Percentiles rank a stretch among this genome's conserved stretches.
Conservation (phyloP, 92 coral and sea anemone species). For the Diadumene lineata region DNA sequence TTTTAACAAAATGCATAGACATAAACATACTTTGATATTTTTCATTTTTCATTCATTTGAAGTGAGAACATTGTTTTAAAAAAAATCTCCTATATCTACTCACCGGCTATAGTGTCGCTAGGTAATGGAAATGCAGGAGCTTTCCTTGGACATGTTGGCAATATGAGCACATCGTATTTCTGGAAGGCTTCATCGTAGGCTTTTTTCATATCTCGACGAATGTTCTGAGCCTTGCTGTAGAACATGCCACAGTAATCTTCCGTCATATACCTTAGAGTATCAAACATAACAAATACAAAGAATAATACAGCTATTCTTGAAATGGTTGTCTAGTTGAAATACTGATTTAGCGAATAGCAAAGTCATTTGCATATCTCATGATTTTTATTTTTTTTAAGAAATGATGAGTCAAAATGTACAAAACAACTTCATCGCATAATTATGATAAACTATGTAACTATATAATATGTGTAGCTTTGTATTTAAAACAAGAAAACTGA, state of each 20-base stretch:
- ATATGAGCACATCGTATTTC: slow-evolving; percentile 56
- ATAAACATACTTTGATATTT: too few relatives aligned
- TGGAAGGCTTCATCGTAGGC: slow-evolving; percentile 67
- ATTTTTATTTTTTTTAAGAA: too few relatives aligned
- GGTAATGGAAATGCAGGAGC: slow-evolving; percentile 48
- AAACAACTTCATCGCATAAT: too few relatives aligned
- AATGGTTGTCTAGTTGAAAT: neutral
- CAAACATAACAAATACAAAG: neutral
- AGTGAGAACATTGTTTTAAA: too few relatives aligned
- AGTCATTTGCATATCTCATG: too few relatives aligned
- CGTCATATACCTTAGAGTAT: slow-evolving; percentile 44
- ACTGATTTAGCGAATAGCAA: too few relatives aligned
- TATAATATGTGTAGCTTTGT: too few relatives aligned
- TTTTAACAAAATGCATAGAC: too few relatives aligned
- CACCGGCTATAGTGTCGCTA: slow-evolving; percentile 50
- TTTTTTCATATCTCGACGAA: slow-evolving; percentile 47
- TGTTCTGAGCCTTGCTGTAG: slow-evolving; percentile 71
- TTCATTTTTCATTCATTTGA: too few relatives aligned
- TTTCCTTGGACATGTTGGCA: slow-evolving; percentile 65
- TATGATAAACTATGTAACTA: too few relatives aligned
- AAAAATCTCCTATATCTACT: neutral
- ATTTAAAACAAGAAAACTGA: too few relatives aligned
- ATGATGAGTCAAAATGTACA: too few relatives aligned
- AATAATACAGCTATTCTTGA: neutral
- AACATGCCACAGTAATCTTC: slow-evolving; percentile 51